Evolutionary conservation across 2,113 vertebrate species (phyloP).

Genomic region (Channa maculata): DNA sequence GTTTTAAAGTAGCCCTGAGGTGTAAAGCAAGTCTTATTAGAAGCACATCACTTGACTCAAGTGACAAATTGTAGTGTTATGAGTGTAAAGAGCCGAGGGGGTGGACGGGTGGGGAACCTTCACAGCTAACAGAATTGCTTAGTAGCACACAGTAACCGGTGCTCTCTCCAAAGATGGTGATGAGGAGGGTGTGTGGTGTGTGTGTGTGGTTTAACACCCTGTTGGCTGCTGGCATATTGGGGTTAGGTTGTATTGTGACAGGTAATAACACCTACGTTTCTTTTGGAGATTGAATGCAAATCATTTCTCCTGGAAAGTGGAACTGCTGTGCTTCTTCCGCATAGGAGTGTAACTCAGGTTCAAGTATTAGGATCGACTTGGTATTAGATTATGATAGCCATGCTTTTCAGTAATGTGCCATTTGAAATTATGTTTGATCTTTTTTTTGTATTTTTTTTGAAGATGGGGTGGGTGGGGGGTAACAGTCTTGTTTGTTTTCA

Average conservation of each 20-base stretch:
- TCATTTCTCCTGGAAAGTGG: slow-evolving; percentile 46
- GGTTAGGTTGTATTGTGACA: slow-evolving; percentile 62
- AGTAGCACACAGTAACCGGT: neutral
- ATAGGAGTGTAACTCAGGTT: slow-evolving; percentile 42
- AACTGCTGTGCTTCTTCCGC: slow-evolving; percentile 19
- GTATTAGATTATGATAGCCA: slow-evolving; percentile 50
- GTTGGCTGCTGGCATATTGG: slow-evolving; percentile 61
- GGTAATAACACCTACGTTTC: slow-evolving; percentile 58
- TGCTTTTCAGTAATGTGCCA: slow-evolving; percentile 40
- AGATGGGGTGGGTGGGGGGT: neutral
- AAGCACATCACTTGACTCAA: slow-evolving; percentile 1
- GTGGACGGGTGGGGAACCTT: neutral
- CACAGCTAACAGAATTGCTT: slow-evolving; percentile 11
- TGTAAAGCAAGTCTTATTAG: slow-evolving; percentile 40
- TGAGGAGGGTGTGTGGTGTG: neutral
- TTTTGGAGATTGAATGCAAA: slow-evolving; percentile 74
- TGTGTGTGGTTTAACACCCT: slow-evolving; percentile 15
- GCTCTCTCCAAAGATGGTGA: neutral
- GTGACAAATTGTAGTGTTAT: slow-evolving; percentile 6
- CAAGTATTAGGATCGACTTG: slow-evolving; percentile 37
- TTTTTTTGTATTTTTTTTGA: slow-evolving; percentile 6
- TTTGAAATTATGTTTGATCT: slow-evolving; percentile 9
- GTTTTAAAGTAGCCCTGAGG: neutral
- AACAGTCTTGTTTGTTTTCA: slow-evolving; percentile 41
- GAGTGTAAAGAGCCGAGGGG: neutral